Evolutionary conservation across 2,113 vertebrate species (phyloP).

Genomic region (Bagarius yarrelli): DNA sequence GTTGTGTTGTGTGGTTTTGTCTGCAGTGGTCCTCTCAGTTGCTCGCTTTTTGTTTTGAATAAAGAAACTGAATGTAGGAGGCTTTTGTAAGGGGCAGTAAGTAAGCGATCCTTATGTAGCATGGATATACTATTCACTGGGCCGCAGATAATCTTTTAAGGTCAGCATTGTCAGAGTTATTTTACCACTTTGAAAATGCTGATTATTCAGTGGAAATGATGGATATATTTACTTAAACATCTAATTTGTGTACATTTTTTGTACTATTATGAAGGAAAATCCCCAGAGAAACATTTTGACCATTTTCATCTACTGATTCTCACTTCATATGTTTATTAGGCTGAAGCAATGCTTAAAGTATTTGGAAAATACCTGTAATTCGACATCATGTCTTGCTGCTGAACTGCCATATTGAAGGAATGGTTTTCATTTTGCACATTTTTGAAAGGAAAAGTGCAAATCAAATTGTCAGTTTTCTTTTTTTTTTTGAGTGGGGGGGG

Average conservation of each 20-base stretch:
- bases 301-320: neutral
- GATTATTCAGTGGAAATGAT: constrained; percentile 49
- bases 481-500: neutral
- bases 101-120: constrained; percentile 44
- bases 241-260: constrained; percentile 51
- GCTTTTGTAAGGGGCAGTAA: constrained; percentile 32
- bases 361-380: constrained; percentile 14
- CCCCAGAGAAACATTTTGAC: neutral
- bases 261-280: constrained; percentile 1
- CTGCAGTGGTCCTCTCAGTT: constrained; percentile 41
- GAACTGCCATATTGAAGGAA: neutral
- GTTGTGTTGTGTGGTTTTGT: constrained; percentile 41
- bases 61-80: constrained; percentile 39
- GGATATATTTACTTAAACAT: constrained; percentile 47
- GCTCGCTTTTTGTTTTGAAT: constrained; percentile 39
- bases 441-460: neutral
- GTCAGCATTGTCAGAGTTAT: constrained; percentile 42
- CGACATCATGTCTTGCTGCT: neutral
- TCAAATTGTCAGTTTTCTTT: neutral
- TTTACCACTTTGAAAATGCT: constrained; percentile 58
- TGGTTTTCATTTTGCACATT: neutral
- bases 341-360: neutral
- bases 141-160: constrained; percentile 41
- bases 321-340: neutral
- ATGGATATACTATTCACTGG: constrained; percentile 49